A percentile compares a stretch with the other conserved stretches of the same genome.
phyloP scores from a whole-genome alignment of 2,888 invertebrate species.

The Lacanobia oleracea region DNA sequence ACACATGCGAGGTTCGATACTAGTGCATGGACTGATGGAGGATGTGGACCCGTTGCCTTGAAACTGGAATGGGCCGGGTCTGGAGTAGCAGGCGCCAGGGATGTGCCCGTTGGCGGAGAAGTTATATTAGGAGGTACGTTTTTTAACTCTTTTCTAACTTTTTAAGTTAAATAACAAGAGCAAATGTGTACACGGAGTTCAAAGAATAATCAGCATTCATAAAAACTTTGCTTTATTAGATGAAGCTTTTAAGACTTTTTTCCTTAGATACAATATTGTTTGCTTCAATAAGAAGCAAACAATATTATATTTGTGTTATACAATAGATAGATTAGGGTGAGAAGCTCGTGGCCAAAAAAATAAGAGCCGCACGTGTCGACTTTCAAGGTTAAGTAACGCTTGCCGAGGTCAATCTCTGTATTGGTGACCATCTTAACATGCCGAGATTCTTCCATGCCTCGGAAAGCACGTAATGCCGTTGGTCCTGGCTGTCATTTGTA shows the following conservation, averaged over 20 bases:
- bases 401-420: too few relatives aligned
- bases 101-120: constrained; percentile 87
- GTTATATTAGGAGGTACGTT: constrained; percentile 85
- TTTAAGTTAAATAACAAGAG: too few relatives aligned
- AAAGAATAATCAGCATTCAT: constrained; percentile 14
- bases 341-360: too few relatives aligned
- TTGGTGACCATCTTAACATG: too few relatives aligned
- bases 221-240: constrained; percentile 5
- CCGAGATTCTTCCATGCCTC: too few relatives aligned
- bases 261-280: neutral
- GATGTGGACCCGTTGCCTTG: constrained; percentile 95
- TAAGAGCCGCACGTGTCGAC: too few relatives aligned
- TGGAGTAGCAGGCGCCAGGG: constrained; percentile 86
- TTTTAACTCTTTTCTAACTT: neutral
- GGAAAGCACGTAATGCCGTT: too few relatives aligned
- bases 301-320: too few relatives aligned
- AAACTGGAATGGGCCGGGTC: constrained; percentile 93
- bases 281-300: too few relatives aligned
- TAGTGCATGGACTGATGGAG: constrained; percentile 95
- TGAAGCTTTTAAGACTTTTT: neutral
- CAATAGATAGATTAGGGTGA: too few relatives aligned
- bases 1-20: constrained; percentile 95
- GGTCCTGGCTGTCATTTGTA: too few relatives aligned
- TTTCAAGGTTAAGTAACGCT: too few relatives aligned
- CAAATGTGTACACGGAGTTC: neutral